phyloP scores from a whole-genome alignment of 2,888 invertebrate species.

The Dryococelus australis region DNA sequence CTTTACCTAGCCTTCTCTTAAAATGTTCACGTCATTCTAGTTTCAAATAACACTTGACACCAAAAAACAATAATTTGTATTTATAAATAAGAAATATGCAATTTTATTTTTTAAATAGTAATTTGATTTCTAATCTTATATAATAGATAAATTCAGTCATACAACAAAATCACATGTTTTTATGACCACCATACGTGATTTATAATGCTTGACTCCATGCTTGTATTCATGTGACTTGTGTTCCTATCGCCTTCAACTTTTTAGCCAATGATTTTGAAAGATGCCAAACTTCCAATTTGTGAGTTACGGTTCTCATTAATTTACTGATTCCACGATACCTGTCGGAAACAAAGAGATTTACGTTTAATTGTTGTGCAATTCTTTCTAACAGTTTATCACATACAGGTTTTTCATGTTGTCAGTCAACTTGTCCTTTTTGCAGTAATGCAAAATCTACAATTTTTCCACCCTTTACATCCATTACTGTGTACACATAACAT shows the following conservation, averaged over 20 bases:
- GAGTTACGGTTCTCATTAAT: background rate
- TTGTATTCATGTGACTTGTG: background rate
- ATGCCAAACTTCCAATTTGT: conserved; percentile 24
- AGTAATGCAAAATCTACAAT: conserved; percentile 23
- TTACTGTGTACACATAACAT: conserved; percentile 18
- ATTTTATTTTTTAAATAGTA: too few relatives aligned
- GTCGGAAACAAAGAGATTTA: conserved; percentile 11
- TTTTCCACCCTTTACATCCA: conserved; percentile 7
- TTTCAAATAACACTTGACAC: too few relatives aligned
- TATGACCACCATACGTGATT: conserved; percentile 24
- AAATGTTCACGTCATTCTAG: too few relatives aligned
- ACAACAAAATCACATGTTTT: background rate
- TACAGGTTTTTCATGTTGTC: conserved; percentile 20
- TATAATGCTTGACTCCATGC: background rate
- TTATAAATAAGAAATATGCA: too few relatives aligned
- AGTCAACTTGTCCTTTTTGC: conserved; percentile 17
- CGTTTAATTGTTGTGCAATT: background rate
- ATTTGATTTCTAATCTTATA: background rate
- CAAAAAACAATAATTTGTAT: too few relatives aligned
- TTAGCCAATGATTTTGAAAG: conserved; percentile 26
- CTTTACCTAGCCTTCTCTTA: too few relatives aligned
- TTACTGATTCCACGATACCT: background rate
- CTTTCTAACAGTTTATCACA: conserved; percentile 12
- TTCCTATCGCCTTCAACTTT: conserved; percentile 13
- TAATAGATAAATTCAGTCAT: background rate